Conservation (phyloP, 2,113 vertebrate species). For the Gnathonemus longibarbis region DNA sequence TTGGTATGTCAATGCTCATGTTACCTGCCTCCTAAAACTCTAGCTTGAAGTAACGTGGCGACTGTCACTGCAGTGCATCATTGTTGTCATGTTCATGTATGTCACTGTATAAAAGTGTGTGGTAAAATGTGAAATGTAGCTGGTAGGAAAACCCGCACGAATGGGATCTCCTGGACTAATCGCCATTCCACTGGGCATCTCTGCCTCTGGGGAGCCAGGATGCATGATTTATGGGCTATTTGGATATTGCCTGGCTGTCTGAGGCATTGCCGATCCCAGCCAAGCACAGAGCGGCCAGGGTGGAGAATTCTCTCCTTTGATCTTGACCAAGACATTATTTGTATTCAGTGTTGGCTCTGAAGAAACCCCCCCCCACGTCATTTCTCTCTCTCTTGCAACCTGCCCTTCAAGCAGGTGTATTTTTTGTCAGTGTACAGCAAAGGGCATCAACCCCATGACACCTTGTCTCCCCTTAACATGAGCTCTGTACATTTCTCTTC, state of each 20-base stretch:
- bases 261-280: conserved; percentile 32
- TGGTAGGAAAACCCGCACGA: background rate
- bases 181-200: conserved; percentile 40
- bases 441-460: background rate
- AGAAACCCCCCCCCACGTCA: background rate
- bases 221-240: conserved; percentile 54
- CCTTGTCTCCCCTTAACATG: background rate
- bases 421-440: background rate
- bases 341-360: conserved; percentile 11
- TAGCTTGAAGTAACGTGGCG: background rate
- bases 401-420: conserved; percentile 1
- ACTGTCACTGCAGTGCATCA: background rate
- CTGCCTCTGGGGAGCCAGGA: conserved; percentile 32
- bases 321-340: conserved; percentile 19
- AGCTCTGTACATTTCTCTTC: background rate
- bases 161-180: conserved; percentile 48
- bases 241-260: conserved; percentile 44
- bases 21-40: background rate
- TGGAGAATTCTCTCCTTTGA: conserved; percentile 21
- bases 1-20: background rate
- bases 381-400: background rate
- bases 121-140: background rate
- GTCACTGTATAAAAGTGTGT: background rate
- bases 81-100: background rate
- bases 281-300: background rate